Evolutionary conservation across 2,888 invertebrate genomes (phyloP), one percentile per base, ranked within the genome.

Genomic region (Campoplex capitator): DNA sequence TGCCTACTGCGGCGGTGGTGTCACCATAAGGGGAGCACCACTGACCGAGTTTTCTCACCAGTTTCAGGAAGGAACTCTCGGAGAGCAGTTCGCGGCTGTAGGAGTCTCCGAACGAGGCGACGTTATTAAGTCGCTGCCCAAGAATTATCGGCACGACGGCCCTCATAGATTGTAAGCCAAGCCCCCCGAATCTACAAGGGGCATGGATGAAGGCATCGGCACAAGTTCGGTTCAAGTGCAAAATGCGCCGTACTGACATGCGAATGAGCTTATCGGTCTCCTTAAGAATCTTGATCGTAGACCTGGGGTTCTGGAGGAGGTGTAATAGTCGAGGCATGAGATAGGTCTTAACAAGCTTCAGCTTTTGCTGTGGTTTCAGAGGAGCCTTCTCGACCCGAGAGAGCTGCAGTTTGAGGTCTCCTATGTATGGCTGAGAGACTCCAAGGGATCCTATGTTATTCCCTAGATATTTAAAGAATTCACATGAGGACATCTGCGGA

Each of bases 201-300:
- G 62, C 67, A n/a, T 82, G 82, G 8, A 82, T 45, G 18, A 18
- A 75, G 0, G 82, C 75, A 32, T 82, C 75, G 0, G 75, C 51
- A 54, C 75, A 82, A 23, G 75, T 82, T 16, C 75, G 54, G 35
- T 82, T 82, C 1, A 75, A 42, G 11, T 82, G 82, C 0, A 82
- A 45, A 4, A 75, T 68, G 18, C 70, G 18, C 8, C 75, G 38
- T 1, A 67, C 58, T 4, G 75, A 38, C 75, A 82, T 82, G 16
- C 82, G 32, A 7, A 83, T 13, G 4, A 83, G 18, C 28, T 83
- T 83, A 13, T 83, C 82, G 16, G 70, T 58, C 32, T 83, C 75
- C n/a, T 75, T 75, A 1, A 83, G 48, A 8, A 70, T 28, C 7
- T 18, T 62, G 2, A 75, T n/a, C 1, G 68, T 83, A 0, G n/a